Percentiles rank a stretch among this genome's conserved stretches.
Conservation (phyloP, 2,113 vertebrate genomes). For the Pithys albifrons region DNA sequence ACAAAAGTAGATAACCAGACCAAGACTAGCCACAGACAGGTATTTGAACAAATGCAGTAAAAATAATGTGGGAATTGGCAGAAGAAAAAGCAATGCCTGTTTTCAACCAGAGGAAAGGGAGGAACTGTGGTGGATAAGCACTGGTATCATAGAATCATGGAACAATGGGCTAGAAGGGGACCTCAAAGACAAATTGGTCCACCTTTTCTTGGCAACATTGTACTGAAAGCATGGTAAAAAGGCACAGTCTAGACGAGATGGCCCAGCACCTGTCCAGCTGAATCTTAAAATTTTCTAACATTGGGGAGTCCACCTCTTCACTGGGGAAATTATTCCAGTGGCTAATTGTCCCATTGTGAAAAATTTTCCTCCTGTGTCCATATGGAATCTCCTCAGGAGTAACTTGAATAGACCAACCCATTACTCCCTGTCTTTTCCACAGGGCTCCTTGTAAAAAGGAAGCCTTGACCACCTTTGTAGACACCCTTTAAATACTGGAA, state of each 20-base stretch:
- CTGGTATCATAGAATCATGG: not conserved
- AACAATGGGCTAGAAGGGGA: not conserved
- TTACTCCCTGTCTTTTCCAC: not conserved
- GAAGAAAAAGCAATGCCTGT: not conserved
- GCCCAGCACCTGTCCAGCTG: not conserved
- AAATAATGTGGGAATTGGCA: not conserved
- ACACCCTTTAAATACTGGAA: not conserved
- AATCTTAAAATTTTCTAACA: not conserved
- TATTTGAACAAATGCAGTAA: not conserved
- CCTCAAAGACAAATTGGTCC: not conserved
- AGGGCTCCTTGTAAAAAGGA: not conserved
- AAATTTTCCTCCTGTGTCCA: not conserved
- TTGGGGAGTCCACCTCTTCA: not conserved
- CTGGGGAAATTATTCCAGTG: not conserved
- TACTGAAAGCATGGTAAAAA: not conserved
- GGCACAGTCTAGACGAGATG: not conserved
- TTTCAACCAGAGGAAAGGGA: not conserved
- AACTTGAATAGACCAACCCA: not conserved
- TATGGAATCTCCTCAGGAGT: not conserved
- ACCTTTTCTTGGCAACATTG: not conserved
- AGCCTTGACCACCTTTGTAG: not conserved
- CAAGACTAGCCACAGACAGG: not conserved
- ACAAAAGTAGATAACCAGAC: not conserved
- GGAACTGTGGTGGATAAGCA: not conserved
- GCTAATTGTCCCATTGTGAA: not conserved